Evolutionary conservation across 2,113 vertebrate genomes (phyloP), one percentile per base, ranked within the genome.

Genomic region (Ceyx melanurus): DNA sequence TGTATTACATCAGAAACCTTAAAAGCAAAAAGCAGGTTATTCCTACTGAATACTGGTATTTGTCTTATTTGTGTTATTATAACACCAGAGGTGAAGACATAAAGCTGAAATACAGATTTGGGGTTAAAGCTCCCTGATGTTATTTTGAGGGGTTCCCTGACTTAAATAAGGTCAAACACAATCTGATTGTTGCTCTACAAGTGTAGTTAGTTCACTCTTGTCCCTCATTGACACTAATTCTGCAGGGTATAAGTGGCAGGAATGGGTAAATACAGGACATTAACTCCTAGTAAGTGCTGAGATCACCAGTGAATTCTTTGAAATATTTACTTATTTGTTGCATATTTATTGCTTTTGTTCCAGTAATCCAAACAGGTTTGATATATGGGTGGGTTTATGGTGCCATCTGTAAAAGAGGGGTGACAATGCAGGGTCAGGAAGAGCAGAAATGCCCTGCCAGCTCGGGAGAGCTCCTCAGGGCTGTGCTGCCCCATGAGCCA

Each of bases 401-500:
- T 66, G 35, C 40, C 19, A 31, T n/a, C 67, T 48, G 5, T 56
- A 35, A 51, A 61, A 73, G 15, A 31, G 23, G 26, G 31, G 8
- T 64, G n/a, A 31, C n/a, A 64, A 29, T 67, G 45, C 15, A 10
- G 26, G 15, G 46, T 48, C 31, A 75, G 15, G 9, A 17, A 65
- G 45, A 70, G 42, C 51, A 1, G 1, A 80, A 43, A 54, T 33
- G 20, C 53, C 3, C 31, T 67, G 33, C 35, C 3, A 2, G 33
- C 18, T 15, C 5, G 1, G 13, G 51, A 48, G 21, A 56, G 31
- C 26, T 51, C 26, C 3, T 43, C 11, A 33, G 25, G 45, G 37
- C 40, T 4, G 0, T 3, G 9, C 26, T 62, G 48, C 10, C 35
- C 31, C 26, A 2, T 0, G 19, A 66, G 43, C 26, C 3, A 2